Evolutionary conservation across 2,888 invertebrate species (phyloP).

Genomic region (Acleris cristana): DNA sequence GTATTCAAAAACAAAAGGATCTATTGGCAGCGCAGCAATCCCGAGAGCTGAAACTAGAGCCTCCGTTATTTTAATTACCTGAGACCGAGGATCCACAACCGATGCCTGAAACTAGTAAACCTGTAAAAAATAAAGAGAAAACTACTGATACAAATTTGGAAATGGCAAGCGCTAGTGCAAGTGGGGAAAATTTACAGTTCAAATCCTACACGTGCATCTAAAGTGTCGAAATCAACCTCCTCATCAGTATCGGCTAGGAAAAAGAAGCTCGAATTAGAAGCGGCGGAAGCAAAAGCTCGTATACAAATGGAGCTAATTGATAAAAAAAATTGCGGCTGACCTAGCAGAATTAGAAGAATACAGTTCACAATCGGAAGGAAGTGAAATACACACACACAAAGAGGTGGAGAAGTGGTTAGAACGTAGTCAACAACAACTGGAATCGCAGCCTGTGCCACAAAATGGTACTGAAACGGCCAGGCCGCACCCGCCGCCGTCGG

Average conservation of each 20-base stretch:
- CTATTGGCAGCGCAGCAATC: neutral
- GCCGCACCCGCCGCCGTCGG: conserved; percentile 7
- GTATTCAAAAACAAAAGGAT: neutral
- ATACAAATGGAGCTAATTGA: conserved; percentile 31
- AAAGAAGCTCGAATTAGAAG: conserved; percentile 11
- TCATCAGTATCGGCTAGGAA: neutral
- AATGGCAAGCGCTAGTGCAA: neutral
- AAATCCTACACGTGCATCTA: neutral
- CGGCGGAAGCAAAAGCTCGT: conserved; percentile 18
- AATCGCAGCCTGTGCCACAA: conserved; percentile 23
- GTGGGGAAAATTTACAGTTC: neutral
- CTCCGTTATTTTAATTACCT: neutral
- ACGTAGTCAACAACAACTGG: conserved; percentile 1
- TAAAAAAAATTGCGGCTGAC: conserved; percentile 20
- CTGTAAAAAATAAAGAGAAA: neutral
- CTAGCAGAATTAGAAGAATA: conserved; percentile 15
- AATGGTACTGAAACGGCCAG: conserved; percentile 2
- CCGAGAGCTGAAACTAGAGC: neutral
- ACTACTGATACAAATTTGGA: neutral
- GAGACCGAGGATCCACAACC: neutral
- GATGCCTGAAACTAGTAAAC: neutral
- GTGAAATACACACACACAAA: neutral
- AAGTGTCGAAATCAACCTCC: neutral
- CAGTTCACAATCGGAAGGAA: neutral
- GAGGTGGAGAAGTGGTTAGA: neutral